Base-by-base conservation (phyloP, 1,140 invertebrate species). In the Lineus longissimus region DNA sequence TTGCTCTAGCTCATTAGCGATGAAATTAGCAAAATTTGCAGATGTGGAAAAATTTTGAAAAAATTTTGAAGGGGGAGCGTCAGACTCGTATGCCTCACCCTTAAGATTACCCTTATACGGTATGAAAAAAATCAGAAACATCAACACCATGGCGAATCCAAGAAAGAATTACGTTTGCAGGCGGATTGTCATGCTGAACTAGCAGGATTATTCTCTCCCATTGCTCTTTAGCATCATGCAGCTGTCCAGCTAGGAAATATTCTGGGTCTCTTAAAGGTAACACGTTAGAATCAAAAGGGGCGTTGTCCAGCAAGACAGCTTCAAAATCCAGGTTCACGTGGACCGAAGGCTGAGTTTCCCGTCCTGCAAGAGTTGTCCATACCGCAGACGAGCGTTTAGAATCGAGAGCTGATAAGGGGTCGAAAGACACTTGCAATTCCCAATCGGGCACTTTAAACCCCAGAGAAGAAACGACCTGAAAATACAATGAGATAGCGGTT, bases 61-160 rank as follows among this genome's bases (percentile, higher is more conserved):
- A n/a, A n/a, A n/a, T n/a, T n/a, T n/a, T n/a, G n/a, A n/a, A n/a
- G n/a, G n/a, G n/a, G n/a, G n/a, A n/a, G n/a, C n/a, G n/a, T n/a
- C n/a, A n/a, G n/a, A n/a, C n/a, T n/a, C n/a, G n/a, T n/a, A n/a
- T n/a, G n/a, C n/a, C 33, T 57, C 59, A 2, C 64, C 64, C 33
- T 55, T 66, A 62, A 66, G 63, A 47, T 63, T 59, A 22, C 47
- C 56, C 29, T 60, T 59, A 51, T 62, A 62, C 22, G 45, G 55
- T 19, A 41, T 19, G 41, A 65, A 56, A 47, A n/a, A 61, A 65
- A 27, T 43, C 29, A 31, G 47, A 41, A 27, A 63, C 31, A 62
- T 66, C 57, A 58, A 61, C 59, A 7, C 59, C 59, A 33, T 61
- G 27, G 15, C 55, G 36, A 29, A 66, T 17, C 64, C 61, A 62